These are phyloP conservation scores for Ormyrus pomaceus DNA, from an alignment of 2,888 invertebrate species.

Conservation along the genomic window DNA sequence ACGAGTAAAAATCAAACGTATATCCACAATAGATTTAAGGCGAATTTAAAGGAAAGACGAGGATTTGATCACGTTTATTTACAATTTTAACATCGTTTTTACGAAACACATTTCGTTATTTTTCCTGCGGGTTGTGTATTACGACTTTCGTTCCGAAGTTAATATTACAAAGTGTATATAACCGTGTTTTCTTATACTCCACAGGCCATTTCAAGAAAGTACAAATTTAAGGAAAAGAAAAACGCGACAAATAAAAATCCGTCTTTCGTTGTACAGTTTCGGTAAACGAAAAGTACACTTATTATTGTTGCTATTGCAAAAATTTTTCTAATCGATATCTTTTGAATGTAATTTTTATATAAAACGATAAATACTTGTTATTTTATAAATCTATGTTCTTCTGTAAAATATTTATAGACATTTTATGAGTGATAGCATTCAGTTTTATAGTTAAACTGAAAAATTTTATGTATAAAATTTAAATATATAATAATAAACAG, in stretches of 20 bases:
- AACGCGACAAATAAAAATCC: slow-evolving; percentile 25
- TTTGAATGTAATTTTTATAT: slow-evolving; percentile 44
- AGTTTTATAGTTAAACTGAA: slow-evolving; percentile 22
- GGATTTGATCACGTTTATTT: neutral
- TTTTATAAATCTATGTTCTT: slow-evolving; percentile 43
- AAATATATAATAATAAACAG: slow-evolving; percentile 22
- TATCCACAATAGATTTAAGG: neutral
- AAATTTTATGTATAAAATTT: slow-evolving; percentile 10
- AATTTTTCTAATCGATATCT: slow-evolving; percentile 21
- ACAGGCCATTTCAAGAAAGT: slow-evolving; percentile 27
- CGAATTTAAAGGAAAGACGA: neutral
- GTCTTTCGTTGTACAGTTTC: slow-evolving; percentile 36
- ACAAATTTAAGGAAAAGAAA: slow-evolving; percentile 37
- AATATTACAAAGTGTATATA: slow-evolving; percentile 19
- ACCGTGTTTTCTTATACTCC: slow-evolving; percentile 9
- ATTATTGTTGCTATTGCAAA: slow-evolving; percentile 33
- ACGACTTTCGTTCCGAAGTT: neutral
- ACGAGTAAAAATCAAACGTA: slow-evolving; percentile 51
- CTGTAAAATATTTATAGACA: slow-evolving; percentile 36
- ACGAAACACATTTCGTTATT: neutral
- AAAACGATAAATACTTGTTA: slow-evolving; percentile 24
- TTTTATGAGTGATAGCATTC: slow-evolving; percentile 24
- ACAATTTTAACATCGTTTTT: neutral
- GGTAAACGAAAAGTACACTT: slow-evolving; percentile 4
- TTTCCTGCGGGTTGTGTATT: neutral